These are phyloP conservation scores for Parnassius orleans DNA, from an alignment of 2,888 invertebrate genomes.

Conservation along the genomic window DNA sequence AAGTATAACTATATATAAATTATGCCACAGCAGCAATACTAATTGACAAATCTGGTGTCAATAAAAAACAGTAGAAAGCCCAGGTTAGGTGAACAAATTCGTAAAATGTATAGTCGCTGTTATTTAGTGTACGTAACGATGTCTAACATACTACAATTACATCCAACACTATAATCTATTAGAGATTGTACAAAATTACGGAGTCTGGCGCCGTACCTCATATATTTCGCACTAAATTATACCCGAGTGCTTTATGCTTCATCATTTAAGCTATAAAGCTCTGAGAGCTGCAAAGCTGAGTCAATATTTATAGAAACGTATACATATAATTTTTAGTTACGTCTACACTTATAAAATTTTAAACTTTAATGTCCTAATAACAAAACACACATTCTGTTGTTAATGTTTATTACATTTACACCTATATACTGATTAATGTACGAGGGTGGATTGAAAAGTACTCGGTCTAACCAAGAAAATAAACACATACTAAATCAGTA, in stretches of 20 bases:
- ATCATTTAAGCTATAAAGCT: conserved; percentile 8
- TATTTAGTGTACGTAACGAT: conserved; percentile 9
- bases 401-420: no score
- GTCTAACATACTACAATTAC: conserved; percentile 7
- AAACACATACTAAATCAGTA: no score
- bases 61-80: conserved; percentile 6
- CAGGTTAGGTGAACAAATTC: background rate
- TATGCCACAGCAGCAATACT: background rate
- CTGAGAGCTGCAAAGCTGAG: conserved; percentile 1
- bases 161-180: conserved; percentile 4
- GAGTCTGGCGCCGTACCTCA: conserved; percentile 12
- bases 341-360: no score
- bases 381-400: no score
- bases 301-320: conserved; percentile 4
- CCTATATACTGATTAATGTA: no score
- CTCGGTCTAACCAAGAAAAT: no score
- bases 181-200: conserved; percentile 15
- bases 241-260: conserved; percentile 10
- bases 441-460: no score
- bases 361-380: no score
- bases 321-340: no score
- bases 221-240: conserved; percentile 8
- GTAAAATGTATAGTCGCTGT: conserved; percentile 1
- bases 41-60: conserved; percentile 3
- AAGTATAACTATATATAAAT: no score